Evolutionary conservation across 1,140 invertebrate genomes (phyloP).

Genomic region (Neuroterus valhalla): DNA sequence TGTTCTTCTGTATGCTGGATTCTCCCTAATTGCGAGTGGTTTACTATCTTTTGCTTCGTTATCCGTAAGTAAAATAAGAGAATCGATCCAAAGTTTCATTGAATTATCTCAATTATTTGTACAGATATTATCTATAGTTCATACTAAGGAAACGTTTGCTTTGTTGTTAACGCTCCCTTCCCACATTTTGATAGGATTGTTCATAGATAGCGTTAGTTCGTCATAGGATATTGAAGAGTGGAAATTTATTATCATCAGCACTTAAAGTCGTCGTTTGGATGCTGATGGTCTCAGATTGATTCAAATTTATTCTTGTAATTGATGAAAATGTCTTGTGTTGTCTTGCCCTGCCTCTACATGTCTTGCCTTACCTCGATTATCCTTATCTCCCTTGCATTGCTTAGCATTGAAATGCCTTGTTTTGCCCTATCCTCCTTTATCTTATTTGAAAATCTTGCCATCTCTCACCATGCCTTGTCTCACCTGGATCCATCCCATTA

Average conservation of each 20-base stretch:
- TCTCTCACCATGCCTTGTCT: too few species aligned
- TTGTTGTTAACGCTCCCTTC: not conserved
- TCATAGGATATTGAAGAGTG: not conserved
- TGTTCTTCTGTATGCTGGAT: conserved; percentile 1
- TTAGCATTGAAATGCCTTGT: too few species aligned
- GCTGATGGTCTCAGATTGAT: too few species aligned
- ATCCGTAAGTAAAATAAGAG: not conserved
- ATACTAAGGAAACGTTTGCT: not conserved
- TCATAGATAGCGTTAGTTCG: not conserved
- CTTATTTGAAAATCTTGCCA: too few species aligned
- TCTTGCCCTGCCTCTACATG: too few species aligned
- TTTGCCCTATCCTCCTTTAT: too few species aligned
- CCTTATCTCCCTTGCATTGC: too few species aligned
- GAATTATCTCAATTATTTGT: not conserved
- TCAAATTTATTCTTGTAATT: not conserved
- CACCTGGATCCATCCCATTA: too few species aligned
- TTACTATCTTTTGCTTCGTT: not conserved
- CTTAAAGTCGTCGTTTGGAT: too few species aligned
- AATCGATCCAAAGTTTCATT: not conserved
- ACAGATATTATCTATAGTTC: not conserved
- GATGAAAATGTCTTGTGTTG: too few species aligned
- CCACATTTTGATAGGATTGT: not conserved
- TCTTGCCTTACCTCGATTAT: too few species aligned
- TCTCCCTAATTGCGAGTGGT: not conserved
- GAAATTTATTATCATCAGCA: too few species aligned